These are phyloP conservation scores for Brachionus paranguensis DNA, from an alignment of 1,140 invertebrate species.

Conservation along the genomic window DNA sequence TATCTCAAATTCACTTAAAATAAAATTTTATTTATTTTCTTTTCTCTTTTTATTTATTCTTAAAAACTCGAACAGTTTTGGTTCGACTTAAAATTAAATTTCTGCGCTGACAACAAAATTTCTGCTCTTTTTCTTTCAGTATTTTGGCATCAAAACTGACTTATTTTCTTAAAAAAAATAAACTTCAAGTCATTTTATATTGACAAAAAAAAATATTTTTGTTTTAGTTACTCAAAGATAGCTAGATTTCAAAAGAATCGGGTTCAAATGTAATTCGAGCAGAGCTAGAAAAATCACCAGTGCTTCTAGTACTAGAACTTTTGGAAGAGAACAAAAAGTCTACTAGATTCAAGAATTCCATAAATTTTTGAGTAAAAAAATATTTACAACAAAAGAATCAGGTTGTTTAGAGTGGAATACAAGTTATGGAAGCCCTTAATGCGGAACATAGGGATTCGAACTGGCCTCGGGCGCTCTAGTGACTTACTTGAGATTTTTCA, in stretches of 20 bases:
- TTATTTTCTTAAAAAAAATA: no score
- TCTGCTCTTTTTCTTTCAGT: no score
- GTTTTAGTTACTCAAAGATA: background rate
- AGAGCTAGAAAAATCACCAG: background rate
- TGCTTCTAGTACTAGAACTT: background rate
- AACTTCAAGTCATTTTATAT: no score
- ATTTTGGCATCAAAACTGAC: no score
- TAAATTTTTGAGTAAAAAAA: background rate
- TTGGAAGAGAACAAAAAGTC: background rate
- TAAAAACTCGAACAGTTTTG: no score
- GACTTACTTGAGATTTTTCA: conserved; percentile 23
- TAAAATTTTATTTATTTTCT: no score
- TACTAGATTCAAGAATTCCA: background rate
- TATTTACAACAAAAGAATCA: background rate
- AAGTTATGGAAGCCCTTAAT: background rate
- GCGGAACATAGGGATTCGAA: background rate
- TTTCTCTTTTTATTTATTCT: no score
- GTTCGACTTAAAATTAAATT: no score
- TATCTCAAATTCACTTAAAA: no score
- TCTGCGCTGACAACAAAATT: no score
- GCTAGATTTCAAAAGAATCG: background rate
- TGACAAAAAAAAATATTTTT: background rate
- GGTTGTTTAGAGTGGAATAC: background rate
- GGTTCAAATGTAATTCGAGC: background rate
- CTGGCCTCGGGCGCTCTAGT: background rate